Base-by-base conservation (phyloP, 2,797 vertebrate species). In the Acrocephalus scirpaceus region DNA sequence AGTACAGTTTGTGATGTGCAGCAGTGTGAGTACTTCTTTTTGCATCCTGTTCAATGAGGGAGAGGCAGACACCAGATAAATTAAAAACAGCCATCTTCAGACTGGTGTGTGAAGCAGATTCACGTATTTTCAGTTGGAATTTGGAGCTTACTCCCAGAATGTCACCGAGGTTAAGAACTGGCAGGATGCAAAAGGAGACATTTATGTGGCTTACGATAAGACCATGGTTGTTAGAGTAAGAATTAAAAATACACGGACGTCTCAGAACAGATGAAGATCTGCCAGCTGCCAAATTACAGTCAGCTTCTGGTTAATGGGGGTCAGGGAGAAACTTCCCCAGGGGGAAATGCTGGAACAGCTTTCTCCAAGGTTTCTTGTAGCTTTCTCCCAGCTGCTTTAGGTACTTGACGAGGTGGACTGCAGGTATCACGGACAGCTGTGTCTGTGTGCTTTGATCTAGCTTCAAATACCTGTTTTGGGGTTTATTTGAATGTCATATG, bases 191-290 rank as follows among this genome's bases (percentile, higher is more conserved):
- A 53, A 88, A 47, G 42, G 53, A 82, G 71, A 76, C 45, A 14
- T 75, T 94, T 58, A 27, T 92, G 73, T 81, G 79, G 34, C 47
- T 96, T 74, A 69, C 3, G 1, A 45, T 93, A 92, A 93, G 77
- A 29, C 51, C 26, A 7, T 0, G 1, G 36, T 70, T 78, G 40
- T 94, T 84, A 57, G 7, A 81, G 76, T 70, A 84, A 82, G 48
- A 91, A 84, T 88, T 91, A 70, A 93, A 94, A 91, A 73, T 67
- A 75, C 67, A n/a, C 51, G 20, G 44, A 26, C 23, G 7, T 91
- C 89, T 86, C 64, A 58, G 69, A 79, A 67, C 42, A 74, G 80
- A 54, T 76, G 58, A 92, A 87, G 73, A 86, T 80, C 47, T 75
- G 54, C 79, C 1, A 0, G 53, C 87, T 92, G 91, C 79, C 85